Conservation (phyloP, 2,888 invertebrate species). For the Aleiodes leptofemur region DNA sequence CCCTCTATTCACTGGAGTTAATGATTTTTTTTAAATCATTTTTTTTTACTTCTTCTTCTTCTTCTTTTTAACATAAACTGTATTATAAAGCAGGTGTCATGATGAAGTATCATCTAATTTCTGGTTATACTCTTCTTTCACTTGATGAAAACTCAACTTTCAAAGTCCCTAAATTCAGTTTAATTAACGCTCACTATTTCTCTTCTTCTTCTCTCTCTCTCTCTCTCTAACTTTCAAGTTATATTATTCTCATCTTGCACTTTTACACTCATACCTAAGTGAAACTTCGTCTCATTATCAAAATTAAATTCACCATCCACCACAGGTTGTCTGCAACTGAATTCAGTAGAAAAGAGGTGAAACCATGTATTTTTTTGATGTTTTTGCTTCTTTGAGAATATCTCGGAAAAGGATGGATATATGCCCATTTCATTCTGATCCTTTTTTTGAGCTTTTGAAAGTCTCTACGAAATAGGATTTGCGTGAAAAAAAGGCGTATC, state of each 20-base stretch:
- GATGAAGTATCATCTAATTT: slow-evolving; percentile 43
- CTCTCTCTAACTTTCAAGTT: slow-evolving; percentile 42
- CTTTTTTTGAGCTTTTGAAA: no score
- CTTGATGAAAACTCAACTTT: slow-evolving; percentile 41
- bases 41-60: not conserved
- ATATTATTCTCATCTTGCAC: slow-evolving; percentile 43
- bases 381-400: no score
- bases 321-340: slow-evolving; percentile 11
- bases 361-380: no score
- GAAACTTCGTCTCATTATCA: slow-evolving; percentile 38
- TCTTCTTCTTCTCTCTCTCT: not conserved
- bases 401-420: no score
- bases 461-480: no score
- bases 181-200: slow-evolving; percentile 40
- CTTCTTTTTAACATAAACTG: not conserved
- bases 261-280: slow-evolving; percentile 7
- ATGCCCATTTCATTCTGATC: no score
- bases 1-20: not conserved
- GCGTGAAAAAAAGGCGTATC: no score
- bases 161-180: slow-evolving; percentile 46
- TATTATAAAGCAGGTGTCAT: slow-evolving; percentile 39
- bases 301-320: slow-evolving; percentile 31
- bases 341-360: not conserved
- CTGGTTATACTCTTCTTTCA: slow-evolving; percentile 26
- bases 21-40: not conserved